Percentiles rank a stretch among this genome's conserved stretches.
Conservation (phyloP, 2,888 invertebrate species). For the Auanema sp. region DNA sequence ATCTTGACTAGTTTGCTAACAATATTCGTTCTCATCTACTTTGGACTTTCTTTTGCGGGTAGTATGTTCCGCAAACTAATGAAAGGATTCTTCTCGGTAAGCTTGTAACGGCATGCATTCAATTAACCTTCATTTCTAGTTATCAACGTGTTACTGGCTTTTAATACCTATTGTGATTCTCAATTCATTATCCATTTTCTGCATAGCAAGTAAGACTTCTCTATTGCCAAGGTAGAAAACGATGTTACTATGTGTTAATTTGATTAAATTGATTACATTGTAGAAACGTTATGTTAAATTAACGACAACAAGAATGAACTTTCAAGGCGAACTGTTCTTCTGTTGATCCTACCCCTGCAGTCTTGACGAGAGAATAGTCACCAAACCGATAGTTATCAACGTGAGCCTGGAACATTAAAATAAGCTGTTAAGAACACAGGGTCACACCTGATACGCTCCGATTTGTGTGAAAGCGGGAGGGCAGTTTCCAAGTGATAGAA, state of each 20-base stretch:
- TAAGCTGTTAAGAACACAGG: neutral
- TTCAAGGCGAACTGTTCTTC: slow-evolving; percentile 54
- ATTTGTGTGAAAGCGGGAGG: slow-evolving; percentile 59
- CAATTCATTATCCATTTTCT: too few species aligned
- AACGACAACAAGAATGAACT: slow-evolving; percentile 58
- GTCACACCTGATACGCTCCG: slow-evolving; percentile 51
- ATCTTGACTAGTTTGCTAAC: too few species aligned
- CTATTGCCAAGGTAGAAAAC: too few species aligned
- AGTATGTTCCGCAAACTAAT: too few species aligned
- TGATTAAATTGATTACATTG: too few species aligned
- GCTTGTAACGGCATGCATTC: too few species aligned
- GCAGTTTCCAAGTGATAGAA: slow-evolving; percentile 56
- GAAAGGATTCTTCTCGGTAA: too few species aligned
- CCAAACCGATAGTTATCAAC: slow-evolving; percentile 57
- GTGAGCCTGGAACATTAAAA: slow-evolving; percentile 36
- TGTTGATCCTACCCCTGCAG: slow-evolving; percentile 46
- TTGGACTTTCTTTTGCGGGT: neutral
- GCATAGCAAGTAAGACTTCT: too few species aligned
- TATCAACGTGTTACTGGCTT: too few species aligned
- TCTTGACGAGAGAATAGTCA: slow-evolving; percentile 51
- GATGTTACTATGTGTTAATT: too few species aligned
- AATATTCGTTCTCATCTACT: neutral
- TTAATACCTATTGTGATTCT: too few species aligned
- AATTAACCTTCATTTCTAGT: too few species aligned
- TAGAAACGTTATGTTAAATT: slow-evolving; percentile 15